These are phyloP conservation scores for Eupithecia exiguata DNA, from an alignment of 2,888 invertebrate species.

Conservation along the genomic window DNA sequence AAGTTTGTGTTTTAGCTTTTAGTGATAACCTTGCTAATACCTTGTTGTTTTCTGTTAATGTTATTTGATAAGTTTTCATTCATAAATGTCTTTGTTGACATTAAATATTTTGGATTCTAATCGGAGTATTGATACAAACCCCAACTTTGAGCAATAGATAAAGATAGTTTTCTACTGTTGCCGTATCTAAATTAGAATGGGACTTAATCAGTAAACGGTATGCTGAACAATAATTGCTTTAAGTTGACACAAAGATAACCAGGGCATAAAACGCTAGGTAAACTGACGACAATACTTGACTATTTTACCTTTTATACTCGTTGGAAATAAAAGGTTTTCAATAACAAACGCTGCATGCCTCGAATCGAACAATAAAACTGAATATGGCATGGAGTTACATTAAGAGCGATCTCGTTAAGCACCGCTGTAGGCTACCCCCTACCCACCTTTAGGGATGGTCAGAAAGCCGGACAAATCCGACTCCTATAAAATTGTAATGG, in stretches of 20 bases:
- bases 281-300: not conserved
- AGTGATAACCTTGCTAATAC: no score
- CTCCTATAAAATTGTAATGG: no score
- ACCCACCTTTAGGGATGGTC: constrained; percentile 29
- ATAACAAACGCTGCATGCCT: constrained; percentile 45
- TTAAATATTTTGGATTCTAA: no score
- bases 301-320: constrained; percentile 19
- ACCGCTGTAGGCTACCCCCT: constrained; percentile 56
- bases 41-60: no score
- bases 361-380: constrained; percentile 57
- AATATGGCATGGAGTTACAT: constrained; percentile 64
- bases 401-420: constrained; percentile 72
- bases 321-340: constrained; percentile 37
- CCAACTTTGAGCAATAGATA: not conserved
- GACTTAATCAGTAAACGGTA: not conserved
- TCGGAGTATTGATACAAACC: no score
- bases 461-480: constrained; percentile 16
- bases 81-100: no score
- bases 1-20: no score
- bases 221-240: not conserved
- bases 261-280: not conserved
- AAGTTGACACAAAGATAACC: no score
- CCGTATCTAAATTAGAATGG: not conserved
- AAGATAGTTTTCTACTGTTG: not conserved
- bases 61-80: no score